Evolutionary conservation across 2,113 vertebrate genomes (phyloP).

Genomic region (Anolis carolinensis): DNA sequence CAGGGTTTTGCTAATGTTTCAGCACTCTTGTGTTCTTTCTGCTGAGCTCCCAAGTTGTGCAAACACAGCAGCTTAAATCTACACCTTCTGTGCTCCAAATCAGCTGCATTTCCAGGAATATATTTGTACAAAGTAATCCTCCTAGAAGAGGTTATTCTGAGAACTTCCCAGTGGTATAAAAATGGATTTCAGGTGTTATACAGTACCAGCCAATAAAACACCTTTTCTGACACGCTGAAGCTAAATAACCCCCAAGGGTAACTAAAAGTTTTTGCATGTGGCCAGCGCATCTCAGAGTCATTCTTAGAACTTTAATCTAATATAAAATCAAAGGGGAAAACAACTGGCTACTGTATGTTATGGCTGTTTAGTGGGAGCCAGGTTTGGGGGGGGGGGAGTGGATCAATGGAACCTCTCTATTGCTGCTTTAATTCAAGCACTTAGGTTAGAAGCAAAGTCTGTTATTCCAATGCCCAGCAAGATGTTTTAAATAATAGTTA

Average conservation of each 20-base stretch:
- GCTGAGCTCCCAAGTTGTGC: slow-evolving; percentile 10
- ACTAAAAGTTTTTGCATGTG: background rate
- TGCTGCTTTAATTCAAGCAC: no score
- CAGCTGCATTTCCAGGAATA: background rate
- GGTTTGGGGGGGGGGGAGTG: no score
- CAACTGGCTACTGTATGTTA: background rate
- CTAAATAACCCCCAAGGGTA: background rate
- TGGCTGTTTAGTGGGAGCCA: no score
- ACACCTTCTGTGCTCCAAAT: slow-evolving; percentile 3
- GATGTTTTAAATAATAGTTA: no score
- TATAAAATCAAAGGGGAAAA: background rate
- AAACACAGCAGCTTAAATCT: slow-evolving; percentile 23
- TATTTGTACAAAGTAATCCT: slow-evolving; percentile 1
- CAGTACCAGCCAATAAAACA: accelerated
- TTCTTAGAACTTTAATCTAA: background rate
- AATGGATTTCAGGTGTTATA: background rate
- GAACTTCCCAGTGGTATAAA: background rate
- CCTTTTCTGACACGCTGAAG: slow-evolving; percentile 9
- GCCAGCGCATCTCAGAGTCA: background rate
- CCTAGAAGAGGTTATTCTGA: slow-evolving; percentile 28
- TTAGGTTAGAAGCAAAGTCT: background rate
- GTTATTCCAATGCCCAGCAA: no score
- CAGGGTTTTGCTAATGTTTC: slow-evolving; percentile 27
- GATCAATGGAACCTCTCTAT: background rate
- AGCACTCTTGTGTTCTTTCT: background rate